These are phyloP conservation scores for Anastatus disparis DNA, from an alignment of 1,140 invertebrate genomes.

Conservation along the genomic window DNA sequence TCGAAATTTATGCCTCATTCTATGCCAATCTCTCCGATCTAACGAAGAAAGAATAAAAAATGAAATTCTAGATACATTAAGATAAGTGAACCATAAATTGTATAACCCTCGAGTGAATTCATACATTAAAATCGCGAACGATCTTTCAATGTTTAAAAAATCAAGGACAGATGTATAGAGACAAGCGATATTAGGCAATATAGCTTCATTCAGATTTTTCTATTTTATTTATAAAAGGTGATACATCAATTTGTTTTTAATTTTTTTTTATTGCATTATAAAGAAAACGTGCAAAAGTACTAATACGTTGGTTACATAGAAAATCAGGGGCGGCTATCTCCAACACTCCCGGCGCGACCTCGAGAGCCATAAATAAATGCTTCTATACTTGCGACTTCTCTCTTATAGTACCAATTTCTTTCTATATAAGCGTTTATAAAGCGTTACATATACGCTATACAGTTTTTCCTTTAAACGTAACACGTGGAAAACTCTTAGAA, in stretches of 20 bases:
- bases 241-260: too few relatives aligned
- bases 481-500: too few relatives aligned
- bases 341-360: constrained; percentile 54
- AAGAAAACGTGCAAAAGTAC: too few relatives aligned
- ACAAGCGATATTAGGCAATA: constrained; percentile 2
- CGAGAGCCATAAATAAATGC: constrained; percentile 63
- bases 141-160: constrained; percentile 6
- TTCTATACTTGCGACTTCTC: constrained; percentile 47
- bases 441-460: too few relatives aligned
- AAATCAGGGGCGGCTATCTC: constrained; percentile 17
- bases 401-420: too few relatives aligned
- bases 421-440: too few relatives aligned
- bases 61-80: too few relatives aligned
- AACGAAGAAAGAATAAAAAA: not conserved
- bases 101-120: not conserved
- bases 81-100: constrained; percentile 28
- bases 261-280: too few relatives aligned
- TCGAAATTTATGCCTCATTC: not conserved
- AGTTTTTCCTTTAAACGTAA: too few relatives aligned
- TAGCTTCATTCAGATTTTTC: not conserved
- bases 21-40: not conserved
- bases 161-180: constrained; percentile 15
- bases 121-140: constrained; percentile 6
- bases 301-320: too few relatives aligned
- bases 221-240: not conserved